These are phyloP conservation scores for Ammodytes marinus DNA, from an alignment of 2,113 vertebrate genomes.

Conservation along the genomic window DNA sequence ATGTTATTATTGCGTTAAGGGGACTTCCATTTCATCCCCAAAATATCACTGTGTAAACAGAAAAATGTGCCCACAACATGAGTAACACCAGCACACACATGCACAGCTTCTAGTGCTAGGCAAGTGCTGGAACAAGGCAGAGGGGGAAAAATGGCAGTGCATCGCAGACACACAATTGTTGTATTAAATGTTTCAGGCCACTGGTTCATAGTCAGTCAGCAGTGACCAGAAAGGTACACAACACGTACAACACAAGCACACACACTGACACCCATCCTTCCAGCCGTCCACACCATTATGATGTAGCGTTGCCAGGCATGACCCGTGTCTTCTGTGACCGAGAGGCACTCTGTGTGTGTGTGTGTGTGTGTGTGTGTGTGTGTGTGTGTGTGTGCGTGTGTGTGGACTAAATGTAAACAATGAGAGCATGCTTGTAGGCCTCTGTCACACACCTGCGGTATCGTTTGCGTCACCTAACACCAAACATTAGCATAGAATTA, in stretches of 20 bases:
- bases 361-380: not conserved
- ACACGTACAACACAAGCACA: not conserved
- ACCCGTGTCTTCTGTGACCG: constrained; percentile 3
- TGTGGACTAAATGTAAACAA: not conserved
- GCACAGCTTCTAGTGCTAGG: not conserved
- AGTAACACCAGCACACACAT: not conserved
- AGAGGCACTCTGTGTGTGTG: constrained; percentile 5
- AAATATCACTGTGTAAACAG: no score
- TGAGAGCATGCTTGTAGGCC: not conserved
- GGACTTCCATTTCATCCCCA: no score
- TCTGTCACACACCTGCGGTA: not conserved
- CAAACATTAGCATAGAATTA: not conserved
- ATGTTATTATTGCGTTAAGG: no score
- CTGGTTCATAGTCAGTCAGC: constrained; percentile 30
- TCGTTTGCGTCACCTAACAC: not conserved
- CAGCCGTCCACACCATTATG: not conserved
- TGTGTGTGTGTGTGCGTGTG: not conserved
- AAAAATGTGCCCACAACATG: not conserved
- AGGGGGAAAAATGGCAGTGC: not conserved
- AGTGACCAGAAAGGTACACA: constrained; percentile 22
- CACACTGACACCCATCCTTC: not conserved
- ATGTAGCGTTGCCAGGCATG: not conserved
- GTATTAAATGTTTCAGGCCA: constrained; percentile 1
- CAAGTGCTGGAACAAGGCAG: not conserved
- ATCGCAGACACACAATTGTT: not conserved